phyloP scores from a whole-genome alignment of 2,797 vertebrate species.

The Sebastes nivosus region DNA sequence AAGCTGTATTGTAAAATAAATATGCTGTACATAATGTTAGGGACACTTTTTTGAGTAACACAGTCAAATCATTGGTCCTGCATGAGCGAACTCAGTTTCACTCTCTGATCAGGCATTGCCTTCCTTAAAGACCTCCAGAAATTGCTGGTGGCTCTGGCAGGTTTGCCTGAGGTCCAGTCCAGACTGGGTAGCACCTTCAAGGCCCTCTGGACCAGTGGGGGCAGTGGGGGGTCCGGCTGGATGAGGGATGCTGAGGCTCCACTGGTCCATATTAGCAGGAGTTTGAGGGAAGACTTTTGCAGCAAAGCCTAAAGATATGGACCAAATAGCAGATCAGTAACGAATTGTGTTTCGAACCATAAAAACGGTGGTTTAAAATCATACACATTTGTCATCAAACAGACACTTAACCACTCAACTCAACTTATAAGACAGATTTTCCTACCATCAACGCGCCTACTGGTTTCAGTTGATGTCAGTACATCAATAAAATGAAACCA shows the following conservation, averaged over 20 bases:
- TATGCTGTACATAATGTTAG: neutral
- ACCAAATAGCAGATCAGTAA: neutral
- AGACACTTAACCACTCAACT: neutral
- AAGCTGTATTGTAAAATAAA: neutral
- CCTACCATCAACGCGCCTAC: fast-evolving
- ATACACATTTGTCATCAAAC: neutral
- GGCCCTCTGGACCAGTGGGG: slow-evolving; percentile 83
- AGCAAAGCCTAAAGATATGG: slow-evolving; percentile 79
- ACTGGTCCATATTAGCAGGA: slow-evolving; percentile 86
- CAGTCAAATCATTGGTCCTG: neutral
- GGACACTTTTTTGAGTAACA: neutral
- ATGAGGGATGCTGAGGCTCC: slow-evolving; percentile 56
- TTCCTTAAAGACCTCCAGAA: slow-evolving; percentile 88
- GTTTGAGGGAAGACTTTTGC: slow-evolving; percentile 79
- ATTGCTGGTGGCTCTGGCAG: slow-evolving; percentile 18
- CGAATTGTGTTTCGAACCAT: neutral
- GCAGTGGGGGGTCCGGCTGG: slow-evolving; percentile 76
- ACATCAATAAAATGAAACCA: neutral
- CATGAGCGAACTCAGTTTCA: neutral
- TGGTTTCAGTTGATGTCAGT: neutral
- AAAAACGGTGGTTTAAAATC: neutral
- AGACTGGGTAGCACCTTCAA: slow-evolving; percentile 86
- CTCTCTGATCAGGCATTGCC: slow-evolving; percentile 77
- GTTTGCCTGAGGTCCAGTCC: slow-evolving; percentile 77
- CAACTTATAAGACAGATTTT: neutral